These are phyloP conservation scores for Apis laboriosa DNA, from an alignment of 1,140 invertebrate species.

Conservation along the genomic window DNA sequence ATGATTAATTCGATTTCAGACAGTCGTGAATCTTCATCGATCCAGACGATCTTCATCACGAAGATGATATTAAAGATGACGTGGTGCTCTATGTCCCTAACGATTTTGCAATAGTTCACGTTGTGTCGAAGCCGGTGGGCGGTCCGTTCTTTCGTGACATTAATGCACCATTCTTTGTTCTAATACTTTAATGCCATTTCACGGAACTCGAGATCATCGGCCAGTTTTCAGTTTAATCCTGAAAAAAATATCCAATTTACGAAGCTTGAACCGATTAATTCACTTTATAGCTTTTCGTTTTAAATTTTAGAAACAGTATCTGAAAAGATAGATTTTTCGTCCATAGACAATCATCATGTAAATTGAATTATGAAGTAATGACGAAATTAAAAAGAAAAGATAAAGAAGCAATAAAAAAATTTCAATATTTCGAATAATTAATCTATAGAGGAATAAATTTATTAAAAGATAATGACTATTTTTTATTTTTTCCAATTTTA, in stretches of 20 bases:
- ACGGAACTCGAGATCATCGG: background rate
- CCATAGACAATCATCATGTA: too few species aligned
- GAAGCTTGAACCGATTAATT: background rate
- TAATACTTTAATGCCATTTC: conserved; percentile 24
- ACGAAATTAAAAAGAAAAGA: too few species aligned
- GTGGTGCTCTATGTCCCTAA: conserved; percentile 15
- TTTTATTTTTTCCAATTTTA: too few species aligned
- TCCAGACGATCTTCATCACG: conserved; percentile 22
- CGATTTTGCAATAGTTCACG: conserved; percentile 49
- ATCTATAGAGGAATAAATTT: too few species aligned
- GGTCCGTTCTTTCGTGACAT: conserved; percentile 45
- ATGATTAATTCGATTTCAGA: conserved; percentile 12
- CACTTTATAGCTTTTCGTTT: too few species aligned
- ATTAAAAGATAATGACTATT: too few species aligned
- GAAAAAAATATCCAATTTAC: background rate
- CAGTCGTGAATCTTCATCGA: conserved; percentile 4
- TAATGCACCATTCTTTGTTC: conserved; percentile 29
- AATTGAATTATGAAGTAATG: too few species aligned
- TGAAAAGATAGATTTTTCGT: too few species aligned
- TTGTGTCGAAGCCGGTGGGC: conserved; percentile 19
- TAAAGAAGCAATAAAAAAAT: too few species aligned
- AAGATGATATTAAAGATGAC: conserved; percentile 34
- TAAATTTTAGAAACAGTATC: background rate
- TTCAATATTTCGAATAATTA: too few species aligned
- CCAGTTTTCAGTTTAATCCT: background rate